phyloP scores from a whole-genome alignment of 2,888 invertebrate species.

The Choreutis nemorana region DNA sequence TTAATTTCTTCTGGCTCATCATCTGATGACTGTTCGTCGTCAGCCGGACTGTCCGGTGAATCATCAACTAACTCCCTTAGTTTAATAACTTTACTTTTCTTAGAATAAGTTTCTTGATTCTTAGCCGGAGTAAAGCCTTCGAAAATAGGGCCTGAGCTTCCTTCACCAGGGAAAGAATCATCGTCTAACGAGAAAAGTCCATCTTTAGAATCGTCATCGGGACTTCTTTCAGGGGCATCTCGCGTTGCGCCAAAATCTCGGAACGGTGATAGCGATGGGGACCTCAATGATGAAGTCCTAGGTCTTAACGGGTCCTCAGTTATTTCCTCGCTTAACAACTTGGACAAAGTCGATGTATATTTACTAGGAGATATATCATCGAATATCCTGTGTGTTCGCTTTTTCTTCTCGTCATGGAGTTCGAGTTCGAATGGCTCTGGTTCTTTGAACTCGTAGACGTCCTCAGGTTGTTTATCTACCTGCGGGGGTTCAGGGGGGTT shows the following conservation, averaged over 20 bases:
- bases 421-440: slow-evolving; percentile 89
- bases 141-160: slow-evolving; percentile 57
- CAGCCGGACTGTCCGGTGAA: slow-evolving; percentile 56
- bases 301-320: slow-evolving; percentile 42
- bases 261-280: slow-evolving; percentile 52
- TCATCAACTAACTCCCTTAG: slow-evolving; percentile 54
- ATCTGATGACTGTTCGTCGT: slow-evolving; percentile 58
- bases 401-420: slow-evolving; percentile 67
- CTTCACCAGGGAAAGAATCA: slow-evolving; percentile 67
- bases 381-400: slow-evolving; percentile 55
- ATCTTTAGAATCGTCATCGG: slow-evolving; percentile 70
- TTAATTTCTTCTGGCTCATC: slow-evolving; percentile 38
- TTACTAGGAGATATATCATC: slow-evolving; percentile 60
- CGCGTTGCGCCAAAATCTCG: slow-evolving; percentile 52
- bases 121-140: slow-evolving; percentile 67
- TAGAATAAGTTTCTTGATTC: slow-evolving; percentile 63
- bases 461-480: slow-evolving; percentile 58
- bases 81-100: slow-evolving; percentile 56
- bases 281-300: slow-evolving; percentile 34
- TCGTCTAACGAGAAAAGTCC: slow-evolving; percentile 67
- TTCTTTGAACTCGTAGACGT: slow-evolving; percentile 89
- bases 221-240: slow-evolving; percentile 68
- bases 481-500: slow-evolving; percentile 25
- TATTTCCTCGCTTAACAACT: slow-evolving; percentile 66
- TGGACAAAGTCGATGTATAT: slow-evolving; percentile 49